These are phyloP conservation scores for Lathronympha strigana DNA, from an alignment of 2,888 invertebrate species.

Conservation along the genomic window DNA sequence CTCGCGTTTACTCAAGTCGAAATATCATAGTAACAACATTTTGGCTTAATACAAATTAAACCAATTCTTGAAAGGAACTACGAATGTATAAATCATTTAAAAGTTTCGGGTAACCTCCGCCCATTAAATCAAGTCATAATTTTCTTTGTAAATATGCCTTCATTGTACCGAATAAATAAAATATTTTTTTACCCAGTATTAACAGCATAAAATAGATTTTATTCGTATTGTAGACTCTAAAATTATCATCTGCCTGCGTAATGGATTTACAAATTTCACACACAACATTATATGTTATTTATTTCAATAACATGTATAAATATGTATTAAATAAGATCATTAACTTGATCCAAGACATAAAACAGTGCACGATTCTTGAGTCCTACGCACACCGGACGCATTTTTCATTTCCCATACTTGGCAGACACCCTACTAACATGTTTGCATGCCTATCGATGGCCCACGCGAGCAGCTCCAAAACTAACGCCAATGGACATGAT, in stretches of 20 bases:
- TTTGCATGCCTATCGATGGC: conserved; percentile 72
- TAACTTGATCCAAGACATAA: background rate
- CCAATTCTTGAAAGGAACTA: too few species aligned
- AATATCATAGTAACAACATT: too few species aligned
- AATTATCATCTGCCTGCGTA: too few species aligned
- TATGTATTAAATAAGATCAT: background rate
- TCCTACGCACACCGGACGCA: conserved; percentile 77
- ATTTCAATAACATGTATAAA: background rate
- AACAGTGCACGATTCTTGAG: conserved; percentile 38
- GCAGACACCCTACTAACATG: conserved; percentile 75
- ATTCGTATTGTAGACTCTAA: background rate
- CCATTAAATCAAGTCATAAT: too few species aligned
- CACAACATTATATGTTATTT: background rate
- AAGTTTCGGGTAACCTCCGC: too few species aligned
- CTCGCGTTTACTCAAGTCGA: too few species aligned
- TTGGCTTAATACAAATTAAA: too few species aligned
- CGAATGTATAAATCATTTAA: too few species aligned
- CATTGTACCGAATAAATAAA: too few species aligned
- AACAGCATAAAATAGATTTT: too few species aligned
- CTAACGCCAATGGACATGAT: conserved; percentile 8
- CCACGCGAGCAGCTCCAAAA: conserved; percentile 44
- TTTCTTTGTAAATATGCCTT: too few species aligned
- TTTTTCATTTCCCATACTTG: conserved; percentile 78
- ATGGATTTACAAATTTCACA: background rate
- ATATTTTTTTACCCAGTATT: background rate